Evolutionary conservation across 2,113 vertebrate species (phyloP), one percentile per base, ranked within the genome.

Genomic region (Narcine bancroftii): DNA sequence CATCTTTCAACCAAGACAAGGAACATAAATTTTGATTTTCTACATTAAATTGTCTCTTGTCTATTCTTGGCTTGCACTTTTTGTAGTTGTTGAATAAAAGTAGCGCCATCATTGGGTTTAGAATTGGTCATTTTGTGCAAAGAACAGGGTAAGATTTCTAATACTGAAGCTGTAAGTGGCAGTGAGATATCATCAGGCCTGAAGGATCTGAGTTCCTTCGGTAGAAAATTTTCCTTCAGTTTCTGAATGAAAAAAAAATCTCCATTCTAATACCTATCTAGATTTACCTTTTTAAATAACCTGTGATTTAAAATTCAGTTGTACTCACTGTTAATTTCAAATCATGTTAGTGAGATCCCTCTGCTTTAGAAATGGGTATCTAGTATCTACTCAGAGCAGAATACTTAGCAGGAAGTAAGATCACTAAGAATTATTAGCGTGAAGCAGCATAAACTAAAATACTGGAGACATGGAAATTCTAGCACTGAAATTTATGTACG

Each of bases 11-110:
- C 39, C 39, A 69, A 33, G 63, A 29, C 47, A 24, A 29, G 39
- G 65, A 91, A 45, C 39, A 91, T 11, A 91, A 47, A 71, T 45
- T 24, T 45, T 91, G 89, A 39, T 91, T 89, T 91, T 53, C 53
- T 87, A 36, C 24, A 91, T 91, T 69, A 45, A 66, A 45, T 36
- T 19, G 33, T 36, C 15, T n/a, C 81, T 36, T 60, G 50, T 11
- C 29, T 53, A 53, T 53, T 33, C 15, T 29, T 87, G 53, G 33
- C 81, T 60, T 53, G 53, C 6, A 45, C 39, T 36, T n/a, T 19
- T 60, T n/a, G 36, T 60, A n/a, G 81, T 50, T 10, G 33, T 60
- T 87, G 53, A n/a, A 87, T 63, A 60, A 87, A 9, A 63, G 6
- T 63, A 56, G 53, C 81, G 39, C 6, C 5, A 60, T 36, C n/a